phyloP scores from a whole-genome alignment of 2,797 vertebrate species.

The Clarias fuscus region DNA sequence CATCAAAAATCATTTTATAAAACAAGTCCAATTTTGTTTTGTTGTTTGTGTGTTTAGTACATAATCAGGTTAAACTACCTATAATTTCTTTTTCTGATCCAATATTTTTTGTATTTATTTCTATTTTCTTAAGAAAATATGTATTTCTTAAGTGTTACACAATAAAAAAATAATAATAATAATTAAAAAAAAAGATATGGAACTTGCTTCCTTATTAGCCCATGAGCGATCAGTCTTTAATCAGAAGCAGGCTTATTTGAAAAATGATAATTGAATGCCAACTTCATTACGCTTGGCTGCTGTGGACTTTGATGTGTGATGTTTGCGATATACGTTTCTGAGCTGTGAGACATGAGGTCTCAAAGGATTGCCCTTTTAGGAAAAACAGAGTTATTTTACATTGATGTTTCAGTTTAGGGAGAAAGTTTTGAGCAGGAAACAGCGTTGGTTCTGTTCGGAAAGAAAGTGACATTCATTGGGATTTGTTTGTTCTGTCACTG shows the following conservation, averaged over 20 bases:
- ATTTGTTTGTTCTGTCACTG: slow-evolving; percentile 59
- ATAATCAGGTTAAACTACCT: not conserved
- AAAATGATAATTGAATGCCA: slow-evolving; percentile 68
- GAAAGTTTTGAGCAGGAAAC: slow-evolving; percentile 52
- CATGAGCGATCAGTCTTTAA: slow-evolving; percentile 65
- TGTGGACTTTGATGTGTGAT: slow-evolving; percentile 69
- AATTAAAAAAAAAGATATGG: too few relatives aligned
- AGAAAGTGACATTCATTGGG: slow-evolving; percentile 57
- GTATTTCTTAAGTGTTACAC: not conserved
- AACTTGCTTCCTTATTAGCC: not conserved
- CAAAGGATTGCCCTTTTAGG: not conserved
- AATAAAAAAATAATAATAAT: too few relatives aligned
- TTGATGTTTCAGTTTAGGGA: slow-evolving; percentile 30
- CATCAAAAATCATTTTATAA: not conserved
- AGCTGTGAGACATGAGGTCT: slow-evolving; percentile 9
- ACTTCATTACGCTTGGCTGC: slow-evolving; percentile 49
- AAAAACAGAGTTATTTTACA: slow-evolving; percentile 35
- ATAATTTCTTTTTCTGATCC: not conserved
- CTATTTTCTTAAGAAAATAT: too few relatives aligned
- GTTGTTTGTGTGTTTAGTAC: not conserved
- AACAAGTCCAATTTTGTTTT: not conserved
- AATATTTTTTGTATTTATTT: not conserved
- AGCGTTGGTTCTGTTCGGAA: slow-evolving; percentile 54
- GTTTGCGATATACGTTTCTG: slow-evolving; percentile 61
- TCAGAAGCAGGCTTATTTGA: slow-evolving; percentile 68